These are phyloP conservation scores for Drosophila borealis DNA, from an alignment of 2,888 invertebrate species.

Conservation along the genomic window DNA sequence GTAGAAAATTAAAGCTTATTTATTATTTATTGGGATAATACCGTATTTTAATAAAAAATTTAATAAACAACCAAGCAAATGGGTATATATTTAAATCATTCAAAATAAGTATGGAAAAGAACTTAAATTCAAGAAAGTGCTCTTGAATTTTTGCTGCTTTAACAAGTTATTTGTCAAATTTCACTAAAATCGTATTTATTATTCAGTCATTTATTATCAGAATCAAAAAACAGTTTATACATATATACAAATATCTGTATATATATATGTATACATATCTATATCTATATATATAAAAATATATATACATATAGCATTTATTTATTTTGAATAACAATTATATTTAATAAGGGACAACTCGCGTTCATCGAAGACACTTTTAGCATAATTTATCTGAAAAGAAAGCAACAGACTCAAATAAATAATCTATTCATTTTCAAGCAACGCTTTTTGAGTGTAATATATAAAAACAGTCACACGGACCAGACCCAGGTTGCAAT, in stretches of 20 bases:
- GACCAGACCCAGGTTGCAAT: too few species aligned
- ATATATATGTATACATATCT: constrained; percentile 2
- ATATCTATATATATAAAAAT: constrained; percentile 18
- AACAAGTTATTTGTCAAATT: neutral
- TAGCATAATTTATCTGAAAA: constrained; percentile 93
- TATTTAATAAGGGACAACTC: constrained; percentile 81
- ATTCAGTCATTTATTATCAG: constrained; percentile 15
- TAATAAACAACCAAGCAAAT: neutral
- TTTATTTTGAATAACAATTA: constrained; percentile 21
- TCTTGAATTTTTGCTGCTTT: neutral
- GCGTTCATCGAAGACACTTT: constrained; percentile 93
- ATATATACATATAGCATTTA: constrained; percentile 24
- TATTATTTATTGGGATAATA: constrained; percentile 16
- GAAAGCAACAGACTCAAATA: neutral
- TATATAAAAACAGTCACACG: too few species aligned
- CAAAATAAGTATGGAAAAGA: too few species aligned
- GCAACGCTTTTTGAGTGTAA: too few species aligned
- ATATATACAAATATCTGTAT: neutral
- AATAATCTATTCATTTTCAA: too few species aligned
- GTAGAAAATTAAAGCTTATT: constrained; percentile 1
- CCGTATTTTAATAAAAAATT: constrained; percentile 12
- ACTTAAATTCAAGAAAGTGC: too few species aligned
- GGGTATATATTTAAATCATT: too few species aligned
- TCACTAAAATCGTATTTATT: neutral
- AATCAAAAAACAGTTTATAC: constrained; percentile 11